phyloP scores from a whole-genome alignment of 1,140 invertebrate species.

The Mycetomoellerius zeteki region DNA sequence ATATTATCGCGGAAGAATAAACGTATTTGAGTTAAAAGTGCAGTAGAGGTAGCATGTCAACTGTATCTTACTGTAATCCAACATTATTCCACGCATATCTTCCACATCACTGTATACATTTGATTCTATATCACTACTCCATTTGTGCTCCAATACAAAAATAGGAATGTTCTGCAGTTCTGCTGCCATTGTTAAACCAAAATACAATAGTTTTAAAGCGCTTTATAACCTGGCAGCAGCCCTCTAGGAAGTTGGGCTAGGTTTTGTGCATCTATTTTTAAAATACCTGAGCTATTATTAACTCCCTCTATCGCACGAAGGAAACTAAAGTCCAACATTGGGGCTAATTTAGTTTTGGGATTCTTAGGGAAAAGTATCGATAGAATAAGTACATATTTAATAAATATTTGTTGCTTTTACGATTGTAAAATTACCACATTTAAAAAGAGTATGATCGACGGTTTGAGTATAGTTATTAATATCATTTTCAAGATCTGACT shows the following conservation, averaged over 20 bases:
- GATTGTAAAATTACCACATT: constrained; percentile 73
- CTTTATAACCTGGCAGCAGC: constrained; percentile 69
- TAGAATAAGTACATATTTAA: neutral
- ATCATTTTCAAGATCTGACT: constrained; percentile 74
- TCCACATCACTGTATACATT: constrained; percentile 78
- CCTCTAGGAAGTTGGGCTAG: constrained; percentile 64
- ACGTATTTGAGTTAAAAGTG: neutral
- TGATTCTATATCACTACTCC: constrained; percentile 84
- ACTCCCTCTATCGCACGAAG: constrained; percentile 54
- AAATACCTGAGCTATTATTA: constrained; percentile 83
- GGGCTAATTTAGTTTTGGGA: neutral
- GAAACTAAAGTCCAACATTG: constrained; percentile 28
- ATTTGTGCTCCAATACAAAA: constrained; percentile 84
- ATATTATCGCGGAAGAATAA: neutral
- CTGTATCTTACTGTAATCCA: constrained; percentile 72
- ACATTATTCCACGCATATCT: constrained; percentile 64
- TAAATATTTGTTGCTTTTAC: constrained; percentile 49
- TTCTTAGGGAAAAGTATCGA: constrained; percentile 35
- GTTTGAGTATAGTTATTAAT: constrained; percentile 69
- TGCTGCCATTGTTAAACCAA: constrained; percentile 81
- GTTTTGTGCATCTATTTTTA: constrained; percentile 81
- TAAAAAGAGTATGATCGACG: constrained; percentile 71
- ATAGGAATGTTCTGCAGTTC: constrained; percentile 84
- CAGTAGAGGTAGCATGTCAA: constrained; percentile 14
- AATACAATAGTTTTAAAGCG: constrained; percentile 60